Base-by-base conservation (phyloP, 2,797 vertebrate species). In the Heliangelus exortis region DNA sequence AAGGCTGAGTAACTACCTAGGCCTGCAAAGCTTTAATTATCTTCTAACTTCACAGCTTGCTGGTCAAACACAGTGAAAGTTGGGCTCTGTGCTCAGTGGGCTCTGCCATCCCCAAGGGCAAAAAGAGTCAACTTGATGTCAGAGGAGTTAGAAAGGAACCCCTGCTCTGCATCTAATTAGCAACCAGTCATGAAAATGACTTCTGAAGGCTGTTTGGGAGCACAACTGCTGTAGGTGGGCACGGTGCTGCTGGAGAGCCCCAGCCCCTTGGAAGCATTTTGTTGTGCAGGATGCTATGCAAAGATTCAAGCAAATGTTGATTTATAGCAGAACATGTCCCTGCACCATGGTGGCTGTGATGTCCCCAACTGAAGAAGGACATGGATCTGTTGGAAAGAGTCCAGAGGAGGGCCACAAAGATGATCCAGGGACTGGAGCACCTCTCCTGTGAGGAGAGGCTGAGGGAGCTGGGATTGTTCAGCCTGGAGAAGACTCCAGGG, bases 1-100 rank as follows among this genome's bases (percentile, higher is more conserved):
- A 66, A 73, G 69, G 26, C 76, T 82, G 88, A 95, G 84, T 47
- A 77, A 84, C 13, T 10, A 36, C 50, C 39, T 33, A 3, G 33
- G 15, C 71, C 36, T 65, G 74, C 58, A 82, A 79, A 83, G 75
- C 84, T 91, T 83, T 92, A 85, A 94, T 92, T 89, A 67, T 10
- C 68, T 36, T 47, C 8, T 33, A 67, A 31, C 63, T 79, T 43
- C 71, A 29, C 83, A 76, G 67, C 59, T 84, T 81, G 80, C 63
- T 58, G 66, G 58, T 66, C n/a, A 69, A 67, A 39, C 1, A 13
- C 29, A 48, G 73, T 3, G 58, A n/a, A 34, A 51, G 43, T 0
- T 10, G 33, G 7, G 51, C 66, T 54, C 48, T 31, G 61, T 2
- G 7, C 82, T 61, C 55, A 6, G 15, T 2, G 81, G 61, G 84